Evolutionary conservation across 2,888 invertebrate genomes (phyloP).

Genomic region (Xanthorhoe spadicearia): DNA sequence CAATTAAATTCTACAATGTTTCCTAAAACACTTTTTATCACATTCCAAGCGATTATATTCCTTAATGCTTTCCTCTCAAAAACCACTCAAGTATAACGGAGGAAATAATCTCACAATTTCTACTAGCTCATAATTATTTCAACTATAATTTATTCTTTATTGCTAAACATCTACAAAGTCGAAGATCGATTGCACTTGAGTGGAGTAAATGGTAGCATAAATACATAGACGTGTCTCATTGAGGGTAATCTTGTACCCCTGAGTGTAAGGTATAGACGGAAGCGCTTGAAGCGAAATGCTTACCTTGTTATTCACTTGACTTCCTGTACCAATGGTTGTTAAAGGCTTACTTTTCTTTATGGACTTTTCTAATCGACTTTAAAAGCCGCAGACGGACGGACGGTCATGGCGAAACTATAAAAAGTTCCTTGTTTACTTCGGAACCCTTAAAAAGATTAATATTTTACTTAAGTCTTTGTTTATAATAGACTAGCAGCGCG

Average conservation of each 20-base stretch:
- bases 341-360: not conserved
- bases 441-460: too few relatives aligned
- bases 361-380: too few relatives aligned
- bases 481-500: too few relatives aligned
- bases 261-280: not conserved
- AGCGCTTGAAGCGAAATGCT: not conserved
- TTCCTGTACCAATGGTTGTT: not conserved
- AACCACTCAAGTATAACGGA: not conserved
- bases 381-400: too few relatives aligned
- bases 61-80: not conserved
- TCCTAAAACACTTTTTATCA: too few relatives aligned
- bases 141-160: conserved; percentile 25
- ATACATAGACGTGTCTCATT: conserved; percentile 28
- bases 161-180: conserved; percentile 28
- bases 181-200: conserved; percentile 29
- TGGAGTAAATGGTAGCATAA: conserved; percentile 33
- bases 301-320: not conserved
- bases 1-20: too few relatives aligned
- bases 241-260: conserved; percentile 28
- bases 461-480: too few relatives aligned
- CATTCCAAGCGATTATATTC: too few relatives aligned
- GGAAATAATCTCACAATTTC: conserved; percentile 14
- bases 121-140: conserved; percentile 9
- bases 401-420: too few relatives aligned
- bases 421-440: too few relatives aligned